phyloP scores from a whole-genome alignment of 2,888 invertebrate genomes.

The Watsonalla binaria region DNA sequence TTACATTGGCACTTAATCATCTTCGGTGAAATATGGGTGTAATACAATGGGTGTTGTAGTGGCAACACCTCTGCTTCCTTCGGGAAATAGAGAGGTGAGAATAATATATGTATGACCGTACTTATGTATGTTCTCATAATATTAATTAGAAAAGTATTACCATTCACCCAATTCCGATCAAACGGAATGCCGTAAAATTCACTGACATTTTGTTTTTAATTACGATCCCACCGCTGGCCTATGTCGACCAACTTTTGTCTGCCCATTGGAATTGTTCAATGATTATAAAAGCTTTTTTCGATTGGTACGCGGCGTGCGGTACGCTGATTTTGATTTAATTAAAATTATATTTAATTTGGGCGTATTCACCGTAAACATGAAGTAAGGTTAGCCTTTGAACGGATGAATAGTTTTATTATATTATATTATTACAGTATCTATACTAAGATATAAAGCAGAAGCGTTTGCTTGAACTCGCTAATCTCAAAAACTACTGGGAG shows the following conservation, averaged over 20 bases:
- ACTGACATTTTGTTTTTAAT: constrained; percentile 37
- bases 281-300: constrained; percentile 40
- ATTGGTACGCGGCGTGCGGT: constrained; percentile 7
- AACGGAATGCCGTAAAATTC: constrained; percentile 14
- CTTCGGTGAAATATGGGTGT: no score
- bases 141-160: not conserved
- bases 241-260: constrained; percentile 32
- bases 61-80: no score
- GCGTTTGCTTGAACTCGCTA: no score
- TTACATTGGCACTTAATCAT: no score
- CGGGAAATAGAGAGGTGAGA: no score
- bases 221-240: constrained; percentile 26
- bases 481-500: no score
- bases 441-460: no score
- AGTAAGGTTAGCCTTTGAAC: not conserved
- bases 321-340: constrained; percentile 20
- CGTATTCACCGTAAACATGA: not conserved
- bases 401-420: no score
- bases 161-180: constrained; percentile 10
- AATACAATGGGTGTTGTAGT: no score
- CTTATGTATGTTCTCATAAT: constrained; percentile 2
- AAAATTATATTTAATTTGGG: constrained; percentile 9
- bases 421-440: no score
- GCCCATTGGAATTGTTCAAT: constrained; percentile 40
- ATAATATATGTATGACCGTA: not conserved